Percentiles rank a stretch among this genome's conserved stretches.
phyloP scores from a whole-genome alignment of 2,113 vertebrate species.

The Patagioenas fasciata region DNA sequence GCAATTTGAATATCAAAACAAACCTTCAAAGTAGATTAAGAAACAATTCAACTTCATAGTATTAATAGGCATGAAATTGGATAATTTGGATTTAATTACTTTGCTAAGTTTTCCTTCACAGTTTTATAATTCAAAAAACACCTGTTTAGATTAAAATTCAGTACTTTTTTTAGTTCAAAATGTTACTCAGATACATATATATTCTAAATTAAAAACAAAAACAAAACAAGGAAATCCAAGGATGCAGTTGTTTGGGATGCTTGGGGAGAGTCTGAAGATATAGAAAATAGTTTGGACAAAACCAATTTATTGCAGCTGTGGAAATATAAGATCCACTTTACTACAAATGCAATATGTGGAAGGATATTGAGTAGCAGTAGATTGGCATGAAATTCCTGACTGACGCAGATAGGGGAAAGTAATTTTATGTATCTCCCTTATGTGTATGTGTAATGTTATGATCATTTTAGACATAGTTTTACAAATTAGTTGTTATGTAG shows the following conservation, averaged over 20 bases:
- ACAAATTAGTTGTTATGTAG: slow-evolving; percentile 18
- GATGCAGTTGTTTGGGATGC: not conserved
- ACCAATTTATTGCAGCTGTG: slow-evolving; percentile 18
- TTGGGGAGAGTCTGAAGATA: slow-evolving; percentile 27
- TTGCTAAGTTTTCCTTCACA: slow-evolving; percentile 50
- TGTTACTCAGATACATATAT: not conserved
- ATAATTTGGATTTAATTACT: slow-evolving; percentile 72
- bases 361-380: not conserved
- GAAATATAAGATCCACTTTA: slow-evolving; percentile 21
- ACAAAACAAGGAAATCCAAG: not conserved
- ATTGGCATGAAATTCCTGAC: slow-evolving; percentile 41
- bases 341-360: slow-evolving; percentile 5
- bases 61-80: slow-evolving; percentile 71
- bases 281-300: slow-evolving; percentile 6
- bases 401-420: slow-evolving; percentile 13
- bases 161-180: slow-evolving; percentile 3
- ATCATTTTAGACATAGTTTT: not conserved
- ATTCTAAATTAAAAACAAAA: not conserved
- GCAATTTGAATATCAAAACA: slow-evolving; percentile 70
- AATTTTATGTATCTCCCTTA: slow-evolving; percentile 26
- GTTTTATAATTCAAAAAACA: slow-evolving; percentile 53
- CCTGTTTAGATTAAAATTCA: slow-evolving; percentile 54
- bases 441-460: not conserved
- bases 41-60: slow-evolving; percentile 62
- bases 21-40: slow-evolving; percentile 66